Evolutionary conservation across 2,797 vertebrate species (phyloP).

Genomic region (Crypturellus tataupa): DNA sequence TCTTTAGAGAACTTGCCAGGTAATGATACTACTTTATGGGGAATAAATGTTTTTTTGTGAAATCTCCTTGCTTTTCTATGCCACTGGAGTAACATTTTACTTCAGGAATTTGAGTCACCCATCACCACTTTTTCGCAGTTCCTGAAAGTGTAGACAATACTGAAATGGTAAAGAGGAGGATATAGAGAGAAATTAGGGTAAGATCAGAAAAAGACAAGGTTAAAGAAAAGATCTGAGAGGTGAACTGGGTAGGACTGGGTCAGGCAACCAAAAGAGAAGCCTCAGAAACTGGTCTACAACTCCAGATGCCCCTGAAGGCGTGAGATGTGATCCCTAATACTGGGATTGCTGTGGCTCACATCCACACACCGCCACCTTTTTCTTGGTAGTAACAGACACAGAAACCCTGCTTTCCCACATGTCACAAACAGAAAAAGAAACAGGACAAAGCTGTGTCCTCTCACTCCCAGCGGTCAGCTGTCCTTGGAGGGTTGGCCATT

Average conservation of each 20-base stretch:
- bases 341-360: not conserved
- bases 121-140: not conserved
- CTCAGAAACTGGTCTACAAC: not conserved
- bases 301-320: not conserved
- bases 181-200: not conserved
- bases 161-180: not conserved
- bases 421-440: not conserved
- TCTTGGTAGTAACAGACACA: not conserved
- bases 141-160: not conserved
- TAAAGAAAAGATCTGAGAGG: not conserved
- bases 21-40: not conserved
- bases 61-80: not conserved
- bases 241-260: not conserved
- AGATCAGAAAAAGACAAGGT: not conserved
- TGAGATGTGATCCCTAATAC: not conserved
- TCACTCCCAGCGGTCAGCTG: not conserved
- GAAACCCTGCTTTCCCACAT: not conserved
- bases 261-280: not conserved
- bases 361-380: not conserved
- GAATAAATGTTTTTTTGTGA: not conserved
- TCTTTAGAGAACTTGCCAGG: not conserved
- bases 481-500: rapidly evolving
- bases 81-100: not conserved
- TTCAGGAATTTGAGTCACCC: not conserved
- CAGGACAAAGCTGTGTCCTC: not conserved